Base-by-base conservation (phyloP, 2,888 invertebrate species). In the Strigamia transsilvanica region DNA sequence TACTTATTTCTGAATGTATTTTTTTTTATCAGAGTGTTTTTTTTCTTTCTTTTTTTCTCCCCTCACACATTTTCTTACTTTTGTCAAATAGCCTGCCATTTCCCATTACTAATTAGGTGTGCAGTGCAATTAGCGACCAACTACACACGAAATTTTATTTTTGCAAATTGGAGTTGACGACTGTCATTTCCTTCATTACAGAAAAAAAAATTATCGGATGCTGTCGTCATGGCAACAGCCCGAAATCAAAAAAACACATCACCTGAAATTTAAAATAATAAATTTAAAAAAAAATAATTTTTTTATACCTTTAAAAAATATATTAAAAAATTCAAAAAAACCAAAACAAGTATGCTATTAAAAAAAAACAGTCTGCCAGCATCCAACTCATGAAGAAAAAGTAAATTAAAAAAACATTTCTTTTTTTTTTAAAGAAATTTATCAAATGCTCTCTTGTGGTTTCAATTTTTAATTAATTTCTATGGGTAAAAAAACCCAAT, bases 91-190 rank as follows among this genome's bases (percentile, higher is more conserved):
- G 73, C 73, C 73, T 73, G 73, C 73, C 73, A 73, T 73, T 73
- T 73, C 73, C 73, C 32, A 73, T 73, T 32, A 73, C 73, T 73
- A 73, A 73, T 73, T 73, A 73, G 73, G 32, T 73, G 73, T 27
- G 73, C 73, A 73, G 73, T 27, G 73, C 73, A 73, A 73, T 73
- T 73, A 73, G 73, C 73, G 73, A 27, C 73, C 73, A 73, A 73
- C 73, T 73, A 27, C 73, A 73, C 73, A 73, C 73, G 13, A 73
- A 73, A 73, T 73, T 73, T 73, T 73, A 73, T 73, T 73, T 73
- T 73, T 73, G 73, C 73, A 73, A 73, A 73, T 73, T 73, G 73
- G 73, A 73, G 73, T 27, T 73, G 73, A 73, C 73, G 73, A 73
- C 73, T 73, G 73, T 73, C 73, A 73, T 73, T 73, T 73, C 73